Percentiles rank a stretch among this genome's conserved stretches.
phyloP scores from a whole-genome alignment of 2,113 vertebrate species.

The Origma solitaria region DNA sequence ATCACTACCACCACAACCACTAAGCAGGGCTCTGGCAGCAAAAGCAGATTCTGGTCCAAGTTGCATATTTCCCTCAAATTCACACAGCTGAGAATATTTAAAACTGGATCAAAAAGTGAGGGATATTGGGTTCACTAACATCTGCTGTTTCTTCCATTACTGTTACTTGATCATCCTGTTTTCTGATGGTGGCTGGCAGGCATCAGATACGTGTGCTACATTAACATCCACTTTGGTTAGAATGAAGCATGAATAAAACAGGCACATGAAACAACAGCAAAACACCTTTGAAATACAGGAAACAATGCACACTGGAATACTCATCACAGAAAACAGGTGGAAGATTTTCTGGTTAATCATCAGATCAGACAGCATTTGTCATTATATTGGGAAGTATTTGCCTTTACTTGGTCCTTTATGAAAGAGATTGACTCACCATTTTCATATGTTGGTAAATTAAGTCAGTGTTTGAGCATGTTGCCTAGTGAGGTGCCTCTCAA shows the following conservation, averaged over 20 bases:
- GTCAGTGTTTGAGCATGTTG: not conserved
- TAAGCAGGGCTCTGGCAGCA: not conserved
- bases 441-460: not conserved
- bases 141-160: not conserved
- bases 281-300: not conserved
- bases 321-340: not conserved
- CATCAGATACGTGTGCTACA: accelerated
- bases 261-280: not conserved
- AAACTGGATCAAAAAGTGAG: not conserved
- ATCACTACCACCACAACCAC: not conserved
- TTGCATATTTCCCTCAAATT: constrained; percentile 8
- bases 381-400: not conserved
- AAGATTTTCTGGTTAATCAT: not conserved
- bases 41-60: not conserved
- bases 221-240: not conserved
- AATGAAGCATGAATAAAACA: not conserved
- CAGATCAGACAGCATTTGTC: not conserved
- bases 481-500: not conserved
- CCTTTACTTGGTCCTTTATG: not conserved
- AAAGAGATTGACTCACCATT: not conserved
- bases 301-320: not conserved
- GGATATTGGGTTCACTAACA: not conserved
- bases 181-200: not conserved
- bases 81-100: constrained; percentile 46
- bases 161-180: not conserved